These are phyloP conservation scores for Drosophila virilis DNA, from an alignment of 1,140 invertebrate genomes.

Conservation along the genomic window DNA sequence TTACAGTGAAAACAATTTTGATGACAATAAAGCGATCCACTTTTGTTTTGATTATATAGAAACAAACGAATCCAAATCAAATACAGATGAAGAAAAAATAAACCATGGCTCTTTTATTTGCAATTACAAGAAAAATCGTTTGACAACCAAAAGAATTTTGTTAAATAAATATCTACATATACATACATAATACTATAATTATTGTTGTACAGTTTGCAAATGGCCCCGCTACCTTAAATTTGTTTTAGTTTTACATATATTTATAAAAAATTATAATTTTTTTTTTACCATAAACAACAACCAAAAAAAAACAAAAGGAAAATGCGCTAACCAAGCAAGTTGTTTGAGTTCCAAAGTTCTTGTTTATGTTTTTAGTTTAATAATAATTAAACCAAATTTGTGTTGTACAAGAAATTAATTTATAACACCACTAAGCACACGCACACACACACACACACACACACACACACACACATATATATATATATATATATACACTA, in stretches of 20 bases:
- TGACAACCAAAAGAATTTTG: slow-evolving; percentile 81
- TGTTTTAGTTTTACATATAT: slow-evolving; percentile 72
- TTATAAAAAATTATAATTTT: slow-evolving; percentile 33
- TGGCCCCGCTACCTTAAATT: slow-evolving; percentile 84
- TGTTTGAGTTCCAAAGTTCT: slow-evolving; percentile 70
- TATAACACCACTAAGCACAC: slow-evolving; percentile 74
- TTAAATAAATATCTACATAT: slow-evolving; percentile 33
- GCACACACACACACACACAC: slow-evolving; percentile 24
- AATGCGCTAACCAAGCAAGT: slow-evolving; percentile 59
- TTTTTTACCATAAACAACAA: slow-evolving; percentile 24
- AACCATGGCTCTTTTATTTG: slow-evolving; percentile 58
- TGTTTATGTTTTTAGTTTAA: slow-evolving; percentile 58
- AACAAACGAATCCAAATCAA: slow-evolving; percentile 34
- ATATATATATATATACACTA: slow-evolving; percentile 24
- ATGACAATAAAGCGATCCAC: slow-evolving; percentile 70
- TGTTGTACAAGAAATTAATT: slow-evolving; percentile 76
- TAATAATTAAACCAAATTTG: slow-evolving; percentile 59
- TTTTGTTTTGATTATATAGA: slow-evolving; percentile 44
- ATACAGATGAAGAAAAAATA: slow-evolving; percentile 17
- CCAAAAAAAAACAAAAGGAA: slow-evolving; percentile 16
- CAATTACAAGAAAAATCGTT: slow-evolving; percentile 63
- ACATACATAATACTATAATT: slow-evolving; percentile 49
- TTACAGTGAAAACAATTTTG: slow-evolving; percentile 62
- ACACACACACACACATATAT: slow-evolving; percentile 35
- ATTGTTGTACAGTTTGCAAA: slow-evolving; percentile 82